Conservation (phyloP, 2,888 invertebrate species). For the Malthinus flaveolus region DNA sequence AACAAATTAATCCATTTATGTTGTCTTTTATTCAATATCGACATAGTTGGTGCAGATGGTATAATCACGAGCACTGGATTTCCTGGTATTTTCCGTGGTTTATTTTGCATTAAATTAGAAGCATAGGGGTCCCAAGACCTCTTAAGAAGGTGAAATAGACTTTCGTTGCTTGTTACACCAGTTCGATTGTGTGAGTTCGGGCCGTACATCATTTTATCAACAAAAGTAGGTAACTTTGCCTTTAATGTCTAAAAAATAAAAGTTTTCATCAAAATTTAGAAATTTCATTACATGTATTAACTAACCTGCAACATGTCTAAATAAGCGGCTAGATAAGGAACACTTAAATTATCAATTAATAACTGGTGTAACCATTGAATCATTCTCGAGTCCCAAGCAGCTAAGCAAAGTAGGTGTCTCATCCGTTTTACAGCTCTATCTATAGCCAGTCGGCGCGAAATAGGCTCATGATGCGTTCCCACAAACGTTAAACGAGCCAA, state of each 20-base stretch:
- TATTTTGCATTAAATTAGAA: slow-evolving; percentile 60
- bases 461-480: slow-evolving; percentile 65
- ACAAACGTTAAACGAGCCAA: slow-evolving; percentile 65
- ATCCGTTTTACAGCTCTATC: slow-evolving; percentile 71
- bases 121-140: slow-evolving; percentile 76
- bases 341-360: slow-evolving; percentile 68
- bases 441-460: slow-evolving; percentile 68
- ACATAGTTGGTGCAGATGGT: slow-evolving; percentile 59
- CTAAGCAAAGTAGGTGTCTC: slow-evolving; percentile 67
- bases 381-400: slow-evolving; percentile 73
- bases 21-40: slow-evolving; percentile 58
- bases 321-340: slow-evolving; percentile 70
- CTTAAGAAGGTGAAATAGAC: slow-evolving; percentile 66
- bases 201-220: slow-evolving; percentile 72
- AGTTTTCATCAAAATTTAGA: background rate
- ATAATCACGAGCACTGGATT: slow-evolving; percentile 69
- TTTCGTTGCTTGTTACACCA: slow-evolving; percentile 63
- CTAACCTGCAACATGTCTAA: slow-evolving; percentile 75
- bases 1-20: slow-evolving; percentile 73
- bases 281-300: slow-evolving; percentile 1
- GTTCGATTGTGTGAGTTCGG: slow-evolving; percentile 55
- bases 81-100: slow-evolving; percentile 71
- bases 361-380: slow-evolving; percentile 78
- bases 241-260: slow-evolving; percentile 58
- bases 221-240: slow-evolving; percentile 69